Percentiles rank a stretch among this genome's conserved stretches.
Evolutionary conservation across 1,140 invertebrate genomes (phyloP).

Genomic region (Zaprionus tsacasi): DNA sequence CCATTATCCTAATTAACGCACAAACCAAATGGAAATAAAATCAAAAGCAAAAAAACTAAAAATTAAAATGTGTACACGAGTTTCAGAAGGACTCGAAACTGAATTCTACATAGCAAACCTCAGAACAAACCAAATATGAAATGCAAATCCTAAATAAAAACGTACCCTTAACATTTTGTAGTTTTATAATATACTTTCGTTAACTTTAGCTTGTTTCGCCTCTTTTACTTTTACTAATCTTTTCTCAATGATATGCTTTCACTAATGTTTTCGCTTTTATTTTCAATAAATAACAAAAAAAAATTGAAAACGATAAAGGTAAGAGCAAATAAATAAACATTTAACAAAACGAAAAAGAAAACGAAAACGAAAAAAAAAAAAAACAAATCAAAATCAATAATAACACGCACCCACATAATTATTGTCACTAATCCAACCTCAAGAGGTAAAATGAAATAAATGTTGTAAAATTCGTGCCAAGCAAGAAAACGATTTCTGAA

Average conservation of each 20-base stretch:
- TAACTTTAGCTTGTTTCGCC: conserved; percentile 60
- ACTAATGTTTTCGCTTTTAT: conserved; percentile 50
- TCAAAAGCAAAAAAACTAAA: conserved; percentile 13
- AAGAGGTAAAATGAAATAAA: conserved; percentile 62
- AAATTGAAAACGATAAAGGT: conserved; percentile 54
- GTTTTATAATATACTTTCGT: conserved; percentile 49
- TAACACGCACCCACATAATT: conserved; percentile 43
- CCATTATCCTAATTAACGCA: conserved; percentile 21
- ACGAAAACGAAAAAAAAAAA: conserved; percentile 26
- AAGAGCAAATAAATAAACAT: conserved; percentile 48
- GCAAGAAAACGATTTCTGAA: conserved; percentile 53
- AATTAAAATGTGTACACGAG: conserved; percentile 21
- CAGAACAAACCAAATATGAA: conserved; percentile 18
- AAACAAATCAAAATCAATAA: conserved; percentile 55
- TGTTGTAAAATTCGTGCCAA: conserved; percentile 81
- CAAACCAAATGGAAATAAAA: conserved; percentile 3
- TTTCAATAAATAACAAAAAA: conserved; percentile 30
- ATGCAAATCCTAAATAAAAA: conserved; percentile 4
- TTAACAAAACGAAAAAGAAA: conserved; percentile 15
- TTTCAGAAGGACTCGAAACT: conserved; percentile 32
- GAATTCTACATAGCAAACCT: conserved; percentile 77
- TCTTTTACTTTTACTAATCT: conserved; percentile 42
- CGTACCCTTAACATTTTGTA: conserved; percentile 45
- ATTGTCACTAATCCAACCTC: conserved; percentile 33
- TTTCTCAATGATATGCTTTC: conserved; percentile 50